Evolutionary conservation across 2,797 vertebrate species (phyloP).

Genomic region (Melanotaenia trifasciata): DNA sequence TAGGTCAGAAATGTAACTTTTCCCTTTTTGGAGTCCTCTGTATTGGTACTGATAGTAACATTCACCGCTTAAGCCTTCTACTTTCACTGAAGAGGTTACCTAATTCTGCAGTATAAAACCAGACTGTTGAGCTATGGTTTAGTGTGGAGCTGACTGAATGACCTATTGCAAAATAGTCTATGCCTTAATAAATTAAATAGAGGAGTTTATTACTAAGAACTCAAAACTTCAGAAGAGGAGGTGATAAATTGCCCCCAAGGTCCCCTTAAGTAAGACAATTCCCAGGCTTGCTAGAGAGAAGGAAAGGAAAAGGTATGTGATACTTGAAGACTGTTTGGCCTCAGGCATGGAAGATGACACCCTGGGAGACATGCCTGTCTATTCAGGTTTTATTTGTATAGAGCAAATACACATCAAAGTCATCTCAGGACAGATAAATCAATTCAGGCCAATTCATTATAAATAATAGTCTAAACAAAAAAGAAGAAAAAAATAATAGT

Average conservation of each 20-base stretch:
- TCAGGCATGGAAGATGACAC: constrained; percentile 72
- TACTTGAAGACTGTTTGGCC: constrained; percentile 58
- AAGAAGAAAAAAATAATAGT: too few species aligned
- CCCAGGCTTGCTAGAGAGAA: constrained; percentile 64
- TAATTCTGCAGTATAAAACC: background rate
- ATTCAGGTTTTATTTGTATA: too few species aligned
- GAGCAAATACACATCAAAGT: too few species aligned
- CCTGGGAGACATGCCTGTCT: constrained; percentile 65
- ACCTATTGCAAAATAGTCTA: background rate
- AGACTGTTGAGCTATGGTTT: background rate
- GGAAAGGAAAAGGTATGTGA: constrained; percentile 39
- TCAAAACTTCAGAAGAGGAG: constrained; percentile 20
- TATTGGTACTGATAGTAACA: background rate
- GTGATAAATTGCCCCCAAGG: constrained; percentile 46
- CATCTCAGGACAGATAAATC: too few species aligned
- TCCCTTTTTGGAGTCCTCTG: background rate
- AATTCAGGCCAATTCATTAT: too few species aligned
- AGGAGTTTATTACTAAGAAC: constrained; percentile 37
- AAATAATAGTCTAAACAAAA: too few species aligned
- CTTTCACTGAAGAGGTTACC: background rate
- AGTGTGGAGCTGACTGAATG: background rate
- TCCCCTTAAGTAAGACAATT: constrained; percentile 47
- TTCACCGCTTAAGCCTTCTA: background rate
- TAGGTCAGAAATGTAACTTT: background rate
- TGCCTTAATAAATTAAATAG: background rate